These are phyloP conservation scores for Oncorhynchus kisutch DNA, from an alignment of 2,113 vertebrate genomes.

Conservation along the genomic window DNA sequence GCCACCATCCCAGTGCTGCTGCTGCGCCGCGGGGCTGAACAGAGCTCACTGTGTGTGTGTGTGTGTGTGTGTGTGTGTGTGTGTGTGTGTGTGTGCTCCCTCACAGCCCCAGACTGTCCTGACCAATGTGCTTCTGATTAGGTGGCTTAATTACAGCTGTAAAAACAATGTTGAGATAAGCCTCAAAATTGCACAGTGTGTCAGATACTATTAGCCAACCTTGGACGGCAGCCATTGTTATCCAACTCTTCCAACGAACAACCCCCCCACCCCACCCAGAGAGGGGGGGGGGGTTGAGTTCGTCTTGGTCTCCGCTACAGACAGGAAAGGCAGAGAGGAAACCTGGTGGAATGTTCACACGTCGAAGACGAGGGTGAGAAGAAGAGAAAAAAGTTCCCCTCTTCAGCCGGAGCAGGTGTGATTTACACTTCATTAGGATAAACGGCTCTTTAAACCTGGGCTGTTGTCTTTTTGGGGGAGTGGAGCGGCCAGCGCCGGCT, in stretches of 20 bases:
- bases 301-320: too few species aligned
- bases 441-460: constrained; percentile 32
- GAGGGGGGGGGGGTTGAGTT: background rate
- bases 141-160: constrained; percentile 99
- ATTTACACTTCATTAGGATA: constrained; percentile 52
- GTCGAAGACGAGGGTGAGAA: background rate
- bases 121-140: constrained; percentile 98
- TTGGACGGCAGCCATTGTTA: constrained; percentile 90
- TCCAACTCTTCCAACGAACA: constrained; percentile 77
- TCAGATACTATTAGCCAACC: constrained; percentile 93
- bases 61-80: too few species aligned
- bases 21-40: constrained; percentile 66
- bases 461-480: constrained; percentile 39
- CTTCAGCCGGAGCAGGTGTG: constrained; percentile 42
- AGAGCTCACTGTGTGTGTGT: constrained; percentile 66
- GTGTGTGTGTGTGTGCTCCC: constrained; percentile 26
- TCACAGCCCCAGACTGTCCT: constrained; percentile 76
- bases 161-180: constrained; percentile 99
- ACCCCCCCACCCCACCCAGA: too few species aligned
- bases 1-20: constrained; percentile 60
- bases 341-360: background rate
- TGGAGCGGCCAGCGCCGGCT: constrained; percentile 22
- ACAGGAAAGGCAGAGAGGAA: background rate
- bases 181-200: constrained; percentile 86
- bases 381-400: background rate